phyloP scores from a whole-genome alignment of 2,888 invertebrate species.

The Hydroisotoma schaefferi region DNA sequence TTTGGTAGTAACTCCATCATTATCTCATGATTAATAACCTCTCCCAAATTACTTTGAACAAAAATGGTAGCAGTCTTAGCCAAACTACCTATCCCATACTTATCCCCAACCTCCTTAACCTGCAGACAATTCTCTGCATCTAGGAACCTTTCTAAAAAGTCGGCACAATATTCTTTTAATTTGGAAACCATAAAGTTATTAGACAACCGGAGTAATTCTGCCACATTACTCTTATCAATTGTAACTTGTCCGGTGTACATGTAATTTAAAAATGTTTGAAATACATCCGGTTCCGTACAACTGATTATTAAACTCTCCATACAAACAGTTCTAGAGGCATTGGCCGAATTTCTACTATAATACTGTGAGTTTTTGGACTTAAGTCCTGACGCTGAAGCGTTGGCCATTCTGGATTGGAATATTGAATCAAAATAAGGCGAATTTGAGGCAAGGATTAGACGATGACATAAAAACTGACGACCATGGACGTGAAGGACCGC shows the following conservation, averaged over 20 bases:
- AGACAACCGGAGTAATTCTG: conserved; percentile 61
- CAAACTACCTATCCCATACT: conserved; percentile 60
- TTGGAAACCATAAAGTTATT: conserved; percentile 62
- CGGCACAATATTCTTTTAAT: conserved; percentile 63
- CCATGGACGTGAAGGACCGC: conserved; percentile 61
- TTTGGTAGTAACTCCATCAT: conserved; percentile 55
- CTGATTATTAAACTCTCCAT: conserved; percentile 58
- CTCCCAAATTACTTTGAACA: conserved; percentile 57
- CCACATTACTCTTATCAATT: conserved; percentile 61
- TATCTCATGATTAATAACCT: conserved; percentile 59
- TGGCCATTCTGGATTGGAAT: conserved; percentile 54
- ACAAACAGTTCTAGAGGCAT: conserved; percentile 26
- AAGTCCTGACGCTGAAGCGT: conserved; percentile 21
- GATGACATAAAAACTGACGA: conserved; percentile 60
- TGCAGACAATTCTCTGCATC: conserved; percentile 62
- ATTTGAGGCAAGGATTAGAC: conserved; percentile 62
- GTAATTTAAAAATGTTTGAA: conserved; percentile 61
- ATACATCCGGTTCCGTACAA: conserved; percentile 60
- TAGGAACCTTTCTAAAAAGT: conserved; percentile 62
- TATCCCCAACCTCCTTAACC: conserved; percentile 60
- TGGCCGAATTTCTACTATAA: conserved; percentile 5
- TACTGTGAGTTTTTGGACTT: conserved; percentile 25
- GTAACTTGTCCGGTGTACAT: conserved; percentile 64
- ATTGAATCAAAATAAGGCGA: conserved; percentile 65
- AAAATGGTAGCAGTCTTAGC: conserved; percentile 59